Conservation (phyloP, 2,113 vertebrate genomes). For the Gorsachius goisagi region DNA sequence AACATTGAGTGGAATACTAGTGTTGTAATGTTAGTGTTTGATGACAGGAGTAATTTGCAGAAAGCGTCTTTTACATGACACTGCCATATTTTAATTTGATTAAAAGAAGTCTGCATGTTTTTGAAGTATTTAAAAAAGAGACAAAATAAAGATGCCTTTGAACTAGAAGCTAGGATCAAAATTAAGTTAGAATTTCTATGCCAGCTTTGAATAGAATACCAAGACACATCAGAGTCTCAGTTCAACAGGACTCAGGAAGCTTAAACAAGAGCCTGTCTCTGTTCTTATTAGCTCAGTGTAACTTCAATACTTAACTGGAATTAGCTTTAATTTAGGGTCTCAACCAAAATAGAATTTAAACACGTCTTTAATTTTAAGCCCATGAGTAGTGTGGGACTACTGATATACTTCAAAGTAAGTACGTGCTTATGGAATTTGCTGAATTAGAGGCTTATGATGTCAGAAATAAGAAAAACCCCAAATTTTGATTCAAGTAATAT, state of each 20-base stretch:
- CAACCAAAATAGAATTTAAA: neutral
- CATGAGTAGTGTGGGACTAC: neutral
- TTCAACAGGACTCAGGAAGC: neutral
- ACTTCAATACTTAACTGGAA: neutral
- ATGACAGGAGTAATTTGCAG: constrained; percentile 14
- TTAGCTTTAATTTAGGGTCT: constrained; percentile 15
- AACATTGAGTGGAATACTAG: neutral
- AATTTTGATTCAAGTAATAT: neutral
- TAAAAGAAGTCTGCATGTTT: constrained; percentile 3
- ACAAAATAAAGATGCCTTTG: constrained; percentile 33
- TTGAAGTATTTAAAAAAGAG: constrained; percentile 26
- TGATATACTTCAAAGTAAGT: neutral
- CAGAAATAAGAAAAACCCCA: neutral
- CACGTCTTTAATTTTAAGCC: neutral
- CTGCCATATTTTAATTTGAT: constrained; percentile 24
- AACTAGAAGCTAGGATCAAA: constrained; percentile 19
- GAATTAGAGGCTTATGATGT: neutral
- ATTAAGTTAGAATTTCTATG: constrained; percentile 17
- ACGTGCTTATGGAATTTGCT: neutral
- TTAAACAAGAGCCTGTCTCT: constrained; percentile 12
- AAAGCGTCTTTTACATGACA: neutral
- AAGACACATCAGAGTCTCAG: neutral
- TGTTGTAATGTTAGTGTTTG: constrained; percentile 3
- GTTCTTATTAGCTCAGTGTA: neutral
- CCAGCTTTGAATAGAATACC: constrained; percentile 16